Evolutionary conservation across 2,888 invertebrate species (phyloP), one percentile per base, ranked within the genome.

Genomic region (Tipula confusa): DNA sequence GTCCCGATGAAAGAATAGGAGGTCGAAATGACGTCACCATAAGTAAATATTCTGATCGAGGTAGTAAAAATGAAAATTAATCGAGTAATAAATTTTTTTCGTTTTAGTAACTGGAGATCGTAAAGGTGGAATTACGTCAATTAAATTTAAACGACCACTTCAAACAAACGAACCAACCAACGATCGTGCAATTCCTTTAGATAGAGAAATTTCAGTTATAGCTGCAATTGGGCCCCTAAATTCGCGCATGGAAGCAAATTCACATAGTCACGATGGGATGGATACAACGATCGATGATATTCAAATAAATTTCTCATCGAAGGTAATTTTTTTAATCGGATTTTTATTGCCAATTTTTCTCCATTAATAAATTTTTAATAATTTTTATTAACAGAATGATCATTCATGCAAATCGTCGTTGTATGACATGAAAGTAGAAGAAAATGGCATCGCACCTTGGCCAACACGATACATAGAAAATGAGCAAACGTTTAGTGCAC

Each of bases 151-250:
- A 28, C 92, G 96, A 0, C 95, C 96, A 0, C 90, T 97, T 83
- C 92, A 93, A 84, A 95, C 96, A 0, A 93, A 92, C 85, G 96
- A 96, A 86, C 91, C 94, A 0, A 90, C 91, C 38, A 93, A 93
- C 85, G 96, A 96, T 89, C 91, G 92, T 85, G 92, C 94, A 85
- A 92, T 96, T 83, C 92, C 94, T 0, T 91, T 91, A 1, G 92
- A 93, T 29, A 90, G 93, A 0, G 93, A 94, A 33, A 93, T 95
- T 15, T 95, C 94, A 29, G 94, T 97, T 2, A 95, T 97, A 83
- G 97, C 96, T 0, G 97, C 97, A 3, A 95, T 97, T 86, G 97
- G 97, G 0, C 94, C 95, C 0, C 90, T 97, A 33, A 96, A 96
- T 90, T 91, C 92, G 0, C 90, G 93, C 83, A 93, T 93, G 86